phyloP scores from a whole-genome alignment of 2,113 vertebrate species.

The Myrmecophaga tridactyla region DNA sequence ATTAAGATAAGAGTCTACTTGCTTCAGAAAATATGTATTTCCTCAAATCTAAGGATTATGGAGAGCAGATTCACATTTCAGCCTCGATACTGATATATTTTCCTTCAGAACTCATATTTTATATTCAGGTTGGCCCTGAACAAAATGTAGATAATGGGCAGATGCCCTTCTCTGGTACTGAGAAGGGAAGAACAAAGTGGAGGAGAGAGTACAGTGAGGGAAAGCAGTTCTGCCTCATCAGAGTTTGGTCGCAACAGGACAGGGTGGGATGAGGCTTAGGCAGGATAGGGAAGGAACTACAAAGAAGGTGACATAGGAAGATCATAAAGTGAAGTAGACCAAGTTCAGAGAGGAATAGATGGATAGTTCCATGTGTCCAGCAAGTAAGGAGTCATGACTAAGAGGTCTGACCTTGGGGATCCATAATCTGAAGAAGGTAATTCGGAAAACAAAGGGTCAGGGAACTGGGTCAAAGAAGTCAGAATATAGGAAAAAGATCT shows the following conservation, averaged over 20 bases:
- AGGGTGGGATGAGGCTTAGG: not conserved
- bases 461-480: not conserved
- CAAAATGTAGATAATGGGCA: not conserved
- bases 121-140: not conserved
- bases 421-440: not conserved
- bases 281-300: not conserved
- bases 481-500: not conserved
- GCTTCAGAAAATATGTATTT: not conserved
- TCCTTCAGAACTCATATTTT: not conserved
- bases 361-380: not conserved
- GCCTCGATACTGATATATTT: not conserved
- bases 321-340: not conserved
- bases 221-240: not conserved
- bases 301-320: not conserved
- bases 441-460: not conserved
- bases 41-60: slow-evolving; percentile 3
- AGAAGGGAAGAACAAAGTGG: not conserved
- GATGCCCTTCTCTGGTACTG: not conserved
- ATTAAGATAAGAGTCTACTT: not conserved
- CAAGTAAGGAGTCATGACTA: not conserved
- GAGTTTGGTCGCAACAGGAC: not conserved
- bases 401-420: not conserved
- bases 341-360: not conserved
- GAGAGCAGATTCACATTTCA: not conserved
- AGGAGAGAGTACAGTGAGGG: not conserved